Evolutionary conservation across 2,888 invertebrate genomes (phyloP).

Genomic region (Chydorus sphaericus): DNA sequence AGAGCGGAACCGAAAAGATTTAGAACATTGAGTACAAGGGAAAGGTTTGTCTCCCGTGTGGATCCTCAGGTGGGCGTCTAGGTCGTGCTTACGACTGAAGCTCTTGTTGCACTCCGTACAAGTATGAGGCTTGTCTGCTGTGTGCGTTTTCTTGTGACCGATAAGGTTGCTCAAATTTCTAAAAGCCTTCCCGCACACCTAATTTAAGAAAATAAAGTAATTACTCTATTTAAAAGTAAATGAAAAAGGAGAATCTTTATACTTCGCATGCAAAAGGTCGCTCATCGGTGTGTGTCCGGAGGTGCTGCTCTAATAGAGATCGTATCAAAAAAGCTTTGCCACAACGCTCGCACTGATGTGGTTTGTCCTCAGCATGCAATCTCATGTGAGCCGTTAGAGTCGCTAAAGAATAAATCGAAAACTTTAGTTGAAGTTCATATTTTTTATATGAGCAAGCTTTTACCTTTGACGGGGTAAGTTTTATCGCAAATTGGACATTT

Average conservation of each 20-base stretch:
- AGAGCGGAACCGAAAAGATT: slow-evolving; percentile 5
- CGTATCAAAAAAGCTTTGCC: slow-evolving; percentile 8
- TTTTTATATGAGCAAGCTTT: too few species aligned
- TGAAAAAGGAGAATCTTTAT: background rate
- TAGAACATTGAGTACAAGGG: slow-evolving; percentile 6
- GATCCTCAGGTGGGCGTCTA: slow-evolving; percentile 20
- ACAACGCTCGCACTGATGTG: slow-evolving; percentile 8
- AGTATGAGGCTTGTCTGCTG: slow-evolving; percentile 18
- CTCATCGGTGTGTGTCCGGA: slow-evolving; percentile 7
- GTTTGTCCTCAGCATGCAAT: slow-evolving; percentile 8
- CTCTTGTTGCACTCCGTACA: slow-evolving; percentile 20
- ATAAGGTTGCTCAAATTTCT: slow-evolving; percentile 20
- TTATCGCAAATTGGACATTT: slow-evolving; percentile 16
- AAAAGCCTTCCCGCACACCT: slow-evolving; percentile 21
- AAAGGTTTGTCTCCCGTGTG: slow-evolving; percentile 16
- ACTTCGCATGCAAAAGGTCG: slow-evolving; percentile 7
- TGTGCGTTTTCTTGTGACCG: slow-evolving; percentile 20
- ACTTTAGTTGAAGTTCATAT: background rate
- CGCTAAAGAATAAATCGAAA: background rate
- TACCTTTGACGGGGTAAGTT: slow-evolving; percentile 4
- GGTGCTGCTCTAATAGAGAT: slow-evolving; percentile 8
- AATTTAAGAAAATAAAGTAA: background rate
- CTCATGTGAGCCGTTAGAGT: slow-evolving; percentile 8
- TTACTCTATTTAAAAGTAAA: background rate
- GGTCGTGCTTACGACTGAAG: slow-evolving; percentile 19